Percentiles rank a stretch among this genome's conserved stretches.
Evolutionary conservation across 2,113 vertebrate genomes (phyloP).

Genomic region (Taurulus bubalis): DNA sequence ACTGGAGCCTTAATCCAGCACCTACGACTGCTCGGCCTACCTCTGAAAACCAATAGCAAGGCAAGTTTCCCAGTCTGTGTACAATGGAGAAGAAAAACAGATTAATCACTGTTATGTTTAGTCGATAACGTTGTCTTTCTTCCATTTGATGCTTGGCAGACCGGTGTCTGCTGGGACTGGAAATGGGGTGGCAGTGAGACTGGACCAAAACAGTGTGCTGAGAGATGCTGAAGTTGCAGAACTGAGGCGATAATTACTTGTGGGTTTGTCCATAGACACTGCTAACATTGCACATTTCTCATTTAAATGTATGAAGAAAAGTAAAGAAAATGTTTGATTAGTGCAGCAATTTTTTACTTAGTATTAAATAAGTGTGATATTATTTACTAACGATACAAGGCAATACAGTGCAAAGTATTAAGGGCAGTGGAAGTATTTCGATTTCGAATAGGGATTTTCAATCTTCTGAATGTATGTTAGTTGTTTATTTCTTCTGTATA

Average conservation of each 20-base stretch:
- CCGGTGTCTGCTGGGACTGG: too few species aligned
- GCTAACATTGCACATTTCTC: not conserved
- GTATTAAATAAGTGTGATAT: not conserved
- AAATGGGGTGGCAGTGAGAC: too few species aligned
- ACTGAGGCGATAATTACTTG: not conserved
- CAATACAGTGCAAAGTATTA: too few species aligned
- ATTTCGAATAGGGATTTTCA: too few species aligned
- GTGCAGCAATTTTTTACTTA: not conserved
- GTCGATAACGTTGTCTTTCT: not conserved
- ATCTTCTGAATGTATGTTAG: too few species aligned
- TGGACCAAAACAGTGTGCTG: too few species aligned
- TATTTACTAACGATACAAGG: too few species aligned
- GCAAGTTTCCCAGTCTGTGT: not conserved
- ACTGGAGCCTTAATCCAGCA: conserved; percentile 90
- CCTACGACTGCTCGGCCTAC: conserved; percentile 92
- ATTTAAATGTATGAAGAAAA: not conserved
- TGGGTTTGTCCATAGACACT: not conserved
- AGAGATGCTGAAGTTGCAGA: too few species aligned
- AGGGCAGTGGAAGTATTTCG: too few species aligned
- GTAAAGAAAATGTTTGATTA: not conserved
- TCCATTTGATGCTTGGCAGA: too few species aligned
- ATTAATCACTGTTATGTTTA: not conserved
- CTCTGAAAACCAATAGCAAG: not conserved
- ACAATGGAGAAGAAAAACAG: not conserved
- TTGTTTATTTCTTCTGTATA: too few species aligned